Conservation (phyloP, 2,113 vertebrate species). For the Eurystomus gularis region DNA sequence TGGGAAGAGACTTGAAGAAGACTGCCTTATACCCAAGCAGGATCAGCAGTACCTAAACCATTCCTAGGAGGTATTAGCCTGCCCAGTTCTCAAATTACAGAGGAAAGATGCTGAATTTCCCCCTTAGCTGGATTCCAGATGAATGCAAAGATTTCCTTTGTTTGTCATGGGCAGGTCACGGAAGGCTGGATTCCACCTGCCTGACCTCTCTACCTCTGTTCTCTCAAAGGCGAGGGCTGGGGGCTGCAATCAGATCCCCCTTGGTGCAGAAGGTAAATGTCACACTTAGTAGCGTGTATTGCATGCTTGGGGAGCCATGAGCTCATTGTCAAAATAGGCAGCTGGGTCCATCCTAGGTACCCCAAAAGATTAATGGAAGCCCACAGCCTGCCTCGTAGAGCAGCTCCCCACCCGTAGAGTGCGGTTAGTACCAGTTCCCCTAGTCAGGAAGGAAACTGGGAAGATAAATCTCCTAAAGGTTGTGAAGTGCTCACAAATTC, state of each 20-base stretch:
- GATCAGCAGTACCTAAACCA: not conserved
- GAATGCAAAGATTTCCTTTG: not conserved
- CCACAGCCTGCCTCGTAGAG: not conserved
- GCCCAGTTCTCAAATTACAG: not conserved
- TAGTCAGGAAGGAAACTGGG: not conserved
- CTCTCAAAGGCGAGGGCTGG: not conserved
- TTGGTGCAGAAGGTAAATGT: not conserved
- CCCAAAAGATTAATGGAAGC: not conserved
- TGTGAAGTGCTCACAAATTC: not conserved
- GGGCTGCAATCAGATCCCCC: not conserved
- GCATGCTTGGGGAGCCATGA: rapidly evolving
- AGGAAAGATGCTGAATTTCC: not conserved
- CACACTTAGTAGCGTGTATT: rapidly evolving
- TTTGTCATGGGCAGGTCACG: not conserved
- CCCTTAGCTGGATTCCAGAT: not conserved
- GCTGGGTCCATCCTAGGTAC: not conserved
- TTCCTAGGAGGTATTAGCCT: not conserved
- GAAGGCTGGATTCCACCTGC: not conserved
- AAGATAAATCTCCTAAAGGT: not conserved
- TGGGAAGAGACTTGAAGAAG: not conserved
- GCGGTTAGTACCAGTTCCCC: not conserved
- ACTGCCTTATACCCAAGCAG: not conserved
- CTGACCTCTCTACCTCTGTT: not conserved
- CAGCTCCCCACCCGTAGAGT: not conserved
- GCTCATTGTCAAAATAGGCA: not conserved